Base-by-base conservation (phyloP, 2,113 vertebrate species). In the Vulpes ferrilata region DNA sequence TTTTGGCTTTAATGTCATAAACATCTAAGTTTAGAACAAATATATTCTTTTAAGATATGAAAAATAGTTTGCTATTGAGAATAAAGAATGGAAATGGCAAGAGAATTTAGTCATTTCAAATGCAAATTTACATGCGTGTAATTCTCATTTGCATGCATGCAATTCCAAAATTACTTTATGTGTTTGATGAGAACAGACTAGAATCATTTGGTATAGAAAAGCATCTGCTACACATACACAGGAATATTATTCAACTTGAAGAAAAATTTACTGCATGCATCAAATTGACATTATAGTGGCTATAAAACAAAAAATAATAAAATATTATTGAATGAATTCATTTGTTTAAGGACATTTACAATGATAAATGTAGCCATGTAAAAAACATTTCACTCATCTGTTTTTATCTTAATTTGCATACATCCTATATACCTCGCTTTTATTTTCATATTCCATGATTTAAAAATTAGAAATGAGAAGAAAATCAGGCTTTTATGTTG, bases 161-260 rank as follows among this genome's bases (percentile, higher is more conserved):
- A 69, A 67, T 93, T 96, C 19, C 32, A 95, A 95, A 97, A 96
- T 97, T 74, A 89, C 4, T 94, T 92, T 81, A 60, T 93, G 43
- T 86, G 57, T 97, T 97, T 96, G 82, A 93, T 91, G 67, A 94
- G 16, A 55, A 88, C 76, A 92, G 51, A 86, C 30, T 69, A 95
- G 88, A 97, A 93, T 96, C 79, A 94, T 90, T 96, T 92, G 35
- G 27, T 93, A 48, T 23, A 93, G 80, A 80, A 96, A 97, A 97
- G 67, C 95, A 97, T 98, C 92, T 97, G 96, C 69, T 96, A 76
- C 38, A 78, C 32, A 90, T 73, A 71, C 38, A 78, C 57, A 64
- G 19, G 32, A 69, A 78, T 93, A 98, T 98, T 93, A 98, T 73
- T 97, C 86, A 97, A 93, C 83, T 80, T 60, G 79, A 95, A 89